phyloP scores from a whole-genome alignment of 2,888 invertebrate genomes.

The Dryobota labecula region DNA sequence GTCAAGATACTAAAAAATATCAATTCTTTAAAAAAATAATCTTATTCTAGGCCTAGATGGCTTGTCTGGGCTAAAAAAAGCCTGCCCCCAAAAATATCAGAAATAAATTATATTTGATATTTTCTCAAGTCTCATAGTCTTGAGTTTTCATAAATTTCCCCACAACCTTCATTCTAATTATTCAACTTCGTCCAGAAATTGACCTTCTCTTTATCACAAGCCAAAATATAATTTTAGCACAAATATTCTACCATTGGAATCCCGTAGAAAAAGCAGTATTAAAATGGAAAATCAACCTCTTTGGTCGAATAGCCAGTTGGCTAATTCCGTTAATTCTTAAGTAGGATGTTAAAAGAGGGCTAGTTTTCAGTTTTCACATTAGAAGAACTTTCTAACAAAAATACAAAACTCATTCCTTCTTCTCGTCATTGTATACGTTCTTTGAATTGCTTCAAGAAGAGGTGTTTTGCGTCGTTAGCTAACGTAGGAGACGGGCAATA shows the following conservation, averaged over 20 bases:
- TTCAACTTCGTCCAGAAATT: conserved; percentile 25
- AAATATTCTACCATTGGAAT: neutral
- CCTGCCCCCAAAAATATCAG: conserved; percentile 8
- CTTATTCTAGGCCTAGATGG: conserved; percentile 39
- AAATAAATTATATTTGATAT: conserved; percentile 42
- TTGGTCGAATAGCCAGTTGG: neutral
- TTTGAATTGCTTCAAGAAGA: neutral
- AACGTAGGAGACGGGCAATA: neutral
- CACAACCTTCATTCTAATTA: conserved; percentile 43
- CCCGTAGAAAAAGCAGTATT: neutral
- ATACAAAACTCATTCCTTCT: too few relatives aligned
- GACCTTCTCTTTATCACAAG: conserved; percentile 19
- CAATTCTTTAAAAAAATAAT: conserved; percentile 42
- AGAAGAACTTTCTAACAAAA: neutral
- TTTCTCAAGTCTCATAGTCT: conserved; percentile 39
- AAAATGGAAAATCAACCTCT: conserved; percentile 2
- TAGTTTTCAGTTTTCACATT: neutral
- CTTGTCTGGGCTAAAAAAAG: conserved; percentile 11
- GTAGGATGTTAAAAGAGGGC: neutral
- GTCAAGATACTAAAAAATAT: conserved; percentile 18
- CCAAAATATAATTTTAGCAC: conserved; percentile 22
- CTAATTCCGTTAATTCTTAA: neutral
- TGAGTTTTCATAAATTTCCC: conserved; percentile 18
- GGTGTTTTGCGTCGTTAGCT: neutral
- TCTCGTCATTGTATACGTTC: neutral